Conservation (phyloP, 2,113 vertebrate species). For the Butorides virescens region DNA sequence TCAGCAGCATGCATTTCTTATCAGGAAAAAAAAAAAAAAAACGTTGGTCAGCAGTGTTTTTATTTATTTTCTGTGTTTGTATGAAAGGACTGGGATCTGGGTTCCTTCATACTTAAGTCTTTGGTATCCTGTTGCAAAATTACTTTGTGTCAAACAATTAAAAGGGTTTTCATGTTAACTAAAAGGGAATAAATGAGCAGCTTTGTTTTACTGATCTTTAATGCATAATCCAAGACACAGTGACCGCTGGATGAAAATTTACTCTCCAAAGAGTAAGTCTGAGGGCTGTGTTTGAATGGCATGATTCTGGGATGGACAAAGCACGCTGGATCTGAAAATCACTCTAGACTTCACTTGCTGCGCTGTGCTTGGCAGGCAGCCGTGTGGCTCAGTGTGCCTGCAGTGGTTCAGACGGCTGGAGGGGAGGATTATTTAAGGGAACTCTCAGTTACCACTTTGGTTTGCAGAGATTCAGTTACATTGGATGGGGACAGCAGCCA, state of each 20-base stretch:
- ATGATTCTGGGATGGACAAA: neutral
- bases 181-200: neutral
- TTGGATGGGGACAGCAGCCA: neutral
- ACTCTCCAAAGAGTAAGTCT: neutral
- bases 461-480: neutral
- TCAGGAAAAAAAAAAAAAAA: neutral
- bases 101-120: neutral
- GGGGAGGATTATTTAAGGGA: neutral
- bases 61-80: neutral
- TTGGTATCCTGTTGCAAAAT: neutral
- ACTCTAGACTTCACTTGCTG: neutral
- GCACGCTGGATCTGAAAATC: neutral
- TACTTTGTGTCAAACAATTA: neutral
- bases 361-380: neutral
- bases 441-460: neutral
- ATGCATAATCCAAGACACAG: neutral
- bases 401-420: neutral
- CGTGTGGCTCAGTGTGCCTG: neutral
- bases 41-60: neutral
- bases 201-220: neutral
- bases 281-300: neutral
- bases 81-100: neutral
- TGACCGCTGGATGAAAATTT: neutral
- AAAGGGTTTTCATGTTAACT: neutral
- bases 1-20: neutral